phyloP scores from a whole-genome alignment of 2,888 invertebrate species.

The Girardia tigrina region DNA sequence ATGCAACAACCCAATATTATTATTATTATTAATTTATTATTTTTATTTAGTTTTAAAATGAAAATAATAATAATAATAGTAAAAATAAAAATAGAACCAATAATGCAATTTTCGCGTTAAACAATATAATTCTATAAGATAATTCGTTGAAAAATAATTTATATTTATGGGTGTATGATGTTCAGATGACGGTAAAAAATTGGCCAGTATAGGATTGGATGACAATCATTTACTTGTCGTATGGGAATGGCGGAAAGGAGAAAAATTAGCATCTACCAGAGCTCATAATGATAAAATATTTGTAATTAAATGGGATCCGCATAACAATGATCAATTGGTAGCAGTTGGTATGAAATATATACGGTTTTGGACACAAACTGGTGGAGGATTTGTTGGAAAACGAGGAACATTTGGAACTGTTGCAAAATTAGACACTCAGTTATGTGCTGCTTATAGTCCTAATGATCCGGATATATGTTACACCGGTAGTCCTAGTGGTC shows the following conservation, averaged over 20 bases:
- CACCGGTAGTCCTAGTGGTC: slow-evolving; percentile 50
- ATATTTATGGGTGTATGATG: no score
- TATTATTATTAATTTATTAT: no score
- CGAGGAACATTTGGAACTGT: slow-evolving; percentile 49
- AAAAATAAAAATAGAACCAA: no score
- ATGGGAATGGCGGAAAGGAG: slow-evolving; percentile 53
- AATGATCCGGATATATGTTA: slow-evolving; percentile 43
- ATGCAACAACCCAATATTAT: no score
- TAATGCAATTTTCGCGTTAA: no score
- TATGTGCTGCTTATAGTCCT: slow-evolving; percentile 49
- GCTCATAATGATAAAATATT: slow-evolving; percentile 52
- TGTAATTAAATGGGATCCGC: slow-evolving; percentile 51
- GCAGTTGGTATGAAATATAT: slow-evolving; percentile 52
- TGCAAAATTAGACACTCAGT: slow-evolving; percentile 49
- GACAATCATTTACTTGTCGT: slow-evolving; percentile 51
- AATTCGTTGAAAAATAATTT: no score
- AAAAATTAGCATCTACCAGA: slow-evolving; percentile 51
- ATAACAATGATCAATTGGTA: slow-evolving; percentile 46
- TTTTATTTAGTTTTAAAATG: no score
- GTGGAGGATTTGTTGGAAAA: slow-evolving; percentile 50
- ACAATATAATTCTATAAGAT: no score
- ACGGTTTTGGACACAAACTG: slow-evolving; percentile 51
- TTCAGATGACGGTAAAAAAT: slow-evolving; percentile 49
- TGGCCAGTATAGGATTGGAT: slow-evolving; percentile 51
- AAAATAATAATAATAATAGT: no score